Evolutionary conservation across 2,797 vertebrate genomes (phyloP).

Genomic region (Alauda arvensis): DNA sequence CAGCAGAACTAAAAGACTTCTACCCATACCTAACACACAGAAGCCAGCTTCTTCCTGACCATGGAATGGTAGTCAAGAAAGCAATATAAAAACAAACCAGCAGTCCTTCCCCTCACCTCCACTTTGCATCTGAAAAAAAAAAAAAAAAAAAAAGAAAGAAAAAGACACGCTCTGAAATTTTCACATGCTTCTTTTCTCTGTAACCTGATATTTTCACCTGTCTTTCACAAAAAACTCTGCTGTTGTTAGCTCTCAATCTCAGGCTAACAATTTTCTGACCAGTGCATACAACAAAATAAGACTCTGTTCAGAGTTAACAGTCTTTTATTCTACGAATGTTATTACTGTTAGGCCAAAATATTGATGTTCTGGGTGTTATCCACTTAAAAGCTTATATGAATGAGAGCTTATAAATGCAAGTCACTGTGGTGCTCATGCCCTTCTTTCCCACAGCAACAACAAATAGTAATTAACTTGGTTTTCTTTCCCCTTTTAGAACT

Average conservation of each 20-base stretch:
- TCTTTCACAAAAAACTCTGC: constrained; percentile 18
- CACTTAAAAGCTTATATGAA: constrained; percentile 9
- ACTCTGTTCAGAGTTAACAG: not conserved
- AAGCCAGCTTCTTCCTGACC: not conserved
- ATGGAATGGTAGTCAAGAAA: not conserved
- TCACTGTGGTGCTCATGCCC: not conserved
- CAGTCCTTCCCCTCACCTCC: constrained; percentile 39
- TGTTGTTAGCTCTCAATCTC: constrained; percentile 11
- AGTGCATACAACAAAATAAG: not conserved
- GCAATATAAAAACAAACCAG: constrained; percentile 24
- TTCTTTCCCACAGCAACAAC: not conserved
- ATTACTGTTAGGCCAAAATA: constrained; percentile 26
- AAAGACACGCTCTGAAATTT: not conserved
- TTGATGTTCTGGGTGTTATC: constrained; percentile 29
- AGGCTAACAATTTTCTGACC: not conserved
- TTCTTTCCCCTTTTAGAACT: not conserved
- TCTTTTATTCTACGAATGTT: not conserved
- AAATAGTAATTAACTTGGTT: not conserved
- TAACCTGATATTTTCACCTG: constrained; percentile 65
- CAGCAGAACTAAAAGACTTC: not conserved
- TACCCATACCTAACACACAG: not conserved
- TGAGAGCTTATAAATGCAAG: constrained; percentile 5
- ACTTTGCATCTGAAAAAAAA: constrained; percentile 16
- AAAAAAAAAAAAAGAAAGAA: not conserved
- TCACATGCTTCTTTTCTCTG: constrained; percentile 28